Evolutionary conservation across 2,888 invertebrate species (phyloP).

Genomic region (Sisyra nigra): DNA sequence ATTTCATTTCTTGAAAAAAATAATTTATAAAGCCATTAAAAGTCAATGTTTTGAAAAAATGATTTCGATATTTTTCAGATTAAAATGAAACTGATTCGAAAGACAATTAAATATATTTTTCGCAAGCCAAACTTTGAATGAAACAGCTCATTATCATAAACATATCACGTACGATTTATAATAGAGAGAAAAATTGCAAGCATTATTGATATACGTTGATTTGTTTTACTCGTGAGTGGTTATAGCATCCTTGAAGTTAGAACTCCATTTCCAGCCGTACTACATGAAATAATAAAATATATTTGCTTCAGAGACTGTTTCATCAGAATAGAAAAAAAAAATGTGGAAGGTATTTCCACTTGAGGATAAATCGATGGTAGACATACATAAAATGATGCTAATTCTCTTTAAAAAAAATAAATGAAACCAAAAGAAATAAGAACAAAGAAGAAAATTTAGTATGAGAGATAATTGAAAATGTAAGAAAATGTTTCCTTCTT

Average conservation of each 20-base stretch:
- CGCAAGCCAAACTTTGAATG: slow-evolving; percentile 9
- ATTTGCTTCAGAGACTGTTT: slow-evolving; percentile 16
- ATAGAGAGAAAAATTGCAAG: slow-evolving; percentile 22
- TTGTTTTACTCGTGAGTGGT: slow-evolving; percentile 68
- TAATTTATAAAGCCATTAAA: slow-evolving; percentile 1
- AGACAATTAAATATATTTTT: background rate
- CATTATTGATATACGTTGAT: slow-evolving; percentile 31
- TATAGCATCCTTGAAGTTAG: slow-evolving; percentile 93
- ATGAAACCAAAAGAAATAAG: no score
- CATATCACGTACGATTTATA: slow-evolving; percentile 27
- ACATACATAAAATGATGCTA: no score
- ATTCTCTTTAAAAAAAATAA: no score
- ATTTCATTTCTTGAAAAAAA: background rate
- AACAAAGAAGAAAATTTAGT: no score
- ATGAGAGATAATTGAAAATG: no score
- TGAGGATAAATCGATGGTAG: no score
- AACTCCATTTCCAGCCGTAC: slow-evolving; percentile 93
- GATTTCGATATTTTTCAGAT: background rate
- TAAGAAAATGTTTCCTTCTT: no score
- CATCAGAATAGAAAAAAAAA: slow-evolving; percentile 3
- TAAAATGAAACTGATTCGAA: background rate
- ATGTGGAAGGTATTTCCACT: no score
- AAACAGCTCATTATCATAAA: slow-evolving; percentile 32
- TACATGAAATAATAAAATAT: slow-evolving; percentile 31
- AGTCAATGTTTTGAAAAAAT: background rate